Evolutionary conservation across 2,113 vertebrate genomes (phyloP).

Genomic region (Nothobranchius furzeri): DNA sequence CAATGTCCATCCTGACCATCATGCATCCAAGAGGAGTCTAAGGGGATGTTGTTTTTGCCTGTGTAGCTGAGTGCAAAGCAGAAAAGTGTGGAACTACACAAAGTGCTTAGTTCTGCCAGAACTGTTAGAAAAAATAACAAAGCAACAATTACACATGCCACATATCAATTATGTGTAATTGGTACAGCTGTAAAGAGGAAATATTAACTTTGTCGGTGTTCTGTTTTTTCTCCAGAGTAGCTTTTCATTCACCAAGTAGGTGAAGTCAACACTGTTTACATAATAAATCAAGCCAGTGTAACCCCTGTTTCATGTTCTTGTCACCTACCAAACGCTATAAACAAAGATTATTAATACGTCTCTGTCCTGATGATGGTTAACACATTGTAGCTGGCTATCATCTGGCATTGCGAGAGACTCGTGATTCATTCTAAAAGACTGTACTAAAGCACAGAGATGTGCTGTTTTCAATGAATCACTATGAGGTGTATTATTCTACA

Average conservation of each 20-base stretch:
- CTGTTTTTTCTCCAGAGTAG: slow-evolving; percentile 51
- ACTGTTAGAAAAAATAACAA: slow-evolving; percentile 67
- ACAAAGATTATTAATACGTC: slow-evolving; percentile 51
- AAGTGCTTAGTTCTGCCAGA: slow-evolving; percentile 44
- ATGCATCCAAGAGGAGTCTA: slow-evolving; percentile 6
- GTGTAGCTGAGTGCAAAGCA: slow-evolving; percentile 6
- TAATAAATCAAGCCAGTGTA: slow-evolving; percentile 58
- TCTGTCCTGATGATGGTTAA: slow-evolving; percentile 20
- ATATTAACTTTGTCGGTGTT: slow-evolving; percentile 21
- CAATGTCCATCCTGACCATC: slow-evolving; percentile 19
- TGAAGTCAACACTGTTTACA: slow-evolving; percentile 24
- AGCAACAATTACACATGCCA: slow-evolving; percentile 64
- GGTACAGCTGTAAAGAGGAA: slow-evolving; percentile 48
- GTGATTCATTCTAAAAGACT: not conserved
- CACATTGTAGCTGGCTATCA: slow-evolving; percentile 44
- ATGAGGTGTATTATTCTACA: slow-evolving; percentile 1
- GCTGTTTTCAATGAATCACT: not conserved
- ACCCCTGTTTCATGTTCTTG: slow-evolving; percentile 50
- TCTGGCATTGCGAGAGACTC: slow-evolving; percentile 15
- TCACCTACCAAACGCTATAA: slow-evolving; percentile 40
- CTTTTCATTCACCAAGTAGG: slow-evolving; percentile 37
- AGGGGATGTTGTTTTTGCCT: slow-evolving; percentile 15
- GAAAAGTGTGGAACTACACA: slow-evolving; percentile 15
- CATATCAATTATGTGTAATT: slow-evolving; percentile 63
- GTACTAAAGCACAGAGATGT: slow-evolving; percentile 5